Base-by-base conservation (phyloP, 2,888 invertebrate genomes). In the Smittia aterrima region DNA sequence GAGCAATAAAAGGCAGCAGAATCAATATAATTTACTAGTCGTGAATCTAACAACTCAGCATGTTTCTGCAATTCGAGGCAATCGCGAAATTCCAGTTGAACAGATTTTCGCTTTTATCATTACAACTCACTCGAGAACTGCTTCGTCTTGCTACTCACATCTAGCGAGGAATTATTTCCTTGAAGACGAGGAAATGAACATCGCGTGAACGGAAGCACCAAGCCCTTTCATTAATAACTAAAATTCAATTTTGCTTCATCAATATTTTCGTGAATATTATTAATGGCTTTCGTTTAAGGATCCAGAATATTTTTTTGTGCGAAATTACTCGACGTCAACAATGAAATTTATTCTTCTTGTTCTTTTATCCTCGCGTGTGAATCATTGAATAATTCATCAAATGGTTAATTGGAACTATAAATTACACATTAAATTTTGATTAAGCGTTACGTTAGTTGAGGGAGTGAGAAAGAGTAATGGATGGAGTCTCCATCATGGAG, bases 211-310 rank as follows among this genome's bases (percentile, higher is more conserved):
- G 47, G 16, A 47, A 16, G 47, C 47, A 58, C 4, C 9, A 58
- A 58, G 16, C 18, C 58, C 58, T 20, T 58, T 58, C 67, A 67
- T 67, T 67, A 67, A 67, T 67, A 67, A 47, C 41, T 67, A 24
- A 67, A 67, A 67, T 67, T 67, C 13, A 67, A 41, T 41, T 67
- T 41, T 41, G 32, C 18, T 38, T 32, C 38, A 66, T 38, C 66
- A 66, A 41, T 47, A 24, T 41, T 22, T 27, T 27, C 64, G 64
- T 27, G 27, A 64, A 22, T 64, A 64, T 47, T 47, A 64, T 64
- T 16, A 64, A 64, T 64, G 25, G 32, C 32, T 47, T 18, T 16
- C n/a, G 53, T 11, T 13, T 16, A 47, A 47, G 6, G 38, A 38
- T n/a, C n/a, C 32, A 6, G 32, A 32, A 32, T 3, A 9, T 32